A percentile compares a stretch with the other conserved stretches of the same genome.
These are phyloP conservation scores for Eumerus sabulonum DNA, from an alignment of 2,888 invertebrate genomes.

Conservation along the genomic window DNA sequence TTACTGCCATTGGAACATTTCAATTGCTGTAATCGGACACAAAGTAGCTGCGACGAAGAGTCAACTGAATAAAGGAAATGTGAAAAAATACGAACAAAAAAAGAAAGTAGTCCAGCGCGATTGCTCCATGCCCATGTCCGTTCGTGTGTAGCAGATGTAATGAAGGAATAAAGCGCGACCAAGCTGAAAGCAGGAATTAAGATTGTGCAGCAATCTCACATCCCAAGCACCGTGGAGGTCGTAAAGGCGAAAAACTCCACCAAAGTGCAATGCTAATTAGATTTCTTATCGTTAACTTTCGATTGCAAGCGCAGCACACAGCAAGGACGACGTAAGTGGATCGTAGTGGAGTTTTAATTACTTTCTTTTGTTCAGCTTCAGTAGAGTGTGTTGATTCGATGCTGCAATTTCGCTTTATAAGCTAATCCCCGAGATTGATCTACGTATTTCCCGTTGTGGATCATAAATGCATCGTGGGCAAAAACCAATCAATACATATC, in stretches of 20 bases:
- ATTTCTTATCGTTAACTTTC: conserved; percentile 43
- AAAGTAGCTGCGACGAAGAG: conserved; percentile 47
- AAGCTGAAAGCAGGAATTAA: conserved; percentile 16
- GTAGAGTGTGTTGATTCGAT: background rate
- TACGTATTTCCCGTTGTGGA: too few relatives aligned
- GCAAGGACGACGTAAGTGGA: conserved; percentile 24
- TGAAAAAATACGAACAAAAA: conserved; percentile 28
- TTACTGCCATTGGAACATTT: conserved; percentile 55
- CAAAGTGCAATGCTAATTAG: conserved; percentile 63
- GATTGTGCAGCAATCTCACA: conserved; percentile 16
- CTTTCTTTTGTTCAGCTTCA: conserved; percentile 3
- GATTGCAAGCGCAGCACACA: conserved; percentile 31
- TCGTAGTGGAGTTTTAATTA: conserved; percentile 13
- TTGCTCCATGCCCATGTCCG: conserved; percentile 37
- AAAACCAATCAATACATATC: too few relatives aligned
- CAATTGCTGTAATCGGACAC: conserved; percentile 66
- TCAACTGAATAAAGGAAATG: background rate
- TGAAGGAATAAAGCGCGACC: conserved; percentile 59
- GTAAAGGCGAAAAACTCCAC: conserved; percentile 15
- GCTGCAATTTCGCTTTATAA: background rate
- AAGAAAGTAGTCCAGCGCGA: conserved; percentile 40
- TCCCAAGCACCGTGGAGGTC: conserved; percentile 2
- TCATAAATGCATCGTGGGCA: too few relatives aligned
- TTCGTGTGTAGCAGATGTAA: conserved; percentile 63
- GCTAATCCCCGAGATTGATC: too few relatives aligned